Base-by-base conservation (phyloP, 2,797 vertebrate genomes). In the Arnoldichthys spilopterus region DNA sequence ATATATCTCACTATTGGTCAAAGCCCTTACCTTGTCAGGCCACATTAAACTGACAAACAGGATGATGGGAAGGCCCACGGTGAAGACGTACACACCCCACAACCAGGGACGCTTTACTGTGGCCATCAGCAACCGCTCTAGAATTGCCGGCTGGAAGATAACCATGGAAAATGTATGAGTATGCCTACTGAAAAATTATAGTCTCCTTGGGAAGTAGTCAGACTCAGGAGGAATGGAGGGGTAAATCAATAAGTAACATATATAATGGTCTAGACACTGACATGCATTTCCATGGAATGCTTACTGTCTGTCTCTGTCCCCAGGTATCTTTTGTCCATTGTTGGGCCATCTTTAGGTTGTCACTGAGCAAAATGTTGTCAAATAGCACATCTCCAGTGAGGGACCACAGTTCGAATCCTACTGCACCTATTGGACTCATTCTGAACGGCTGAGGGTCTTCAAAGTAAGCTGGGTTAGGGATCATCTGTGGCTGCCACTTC, bases 11-110 rank as follows among this genome's bases (percentile, higher is more conserved):
- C 26, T 59, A 28, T 16, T 30, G 56, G 4, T 18, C 18, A 5
- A 61, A 66, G 18, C 9, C 32, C 56, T 20, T 78, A 94, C 94
- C 93, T 89, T 90, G 77, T 94, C 88, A 49, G 94, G 94, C 92
- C 94, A 95, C 91, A 92, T 92, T 70, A 94, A 87, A 85, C 93
- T 94, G 49, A 95, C 70, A 80, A 94, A 93, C 71, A 95, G 92
- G 76, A 94, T 82, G 47, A 90, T 30, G 5, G 94, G 94, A 68
- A 95, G 90, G 74, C 92, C 94, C 32, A 95, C 89, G 0, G 82
- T 84, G 78, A 95, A 91, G 61, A 94, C 88, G 0, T 93, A 94
- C 30, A 95, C 64, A 0, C 90, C 83, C 92, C 92, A 93, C 37
- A 95, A 91, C 94, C 94, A 94, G 1, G 93, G 94, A 0, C 86